These are phyloP conservation scores for Myzus persicae DNA, from an alignment of 1,140 invertebrate species.

Conservation along the genomic window DNA sequence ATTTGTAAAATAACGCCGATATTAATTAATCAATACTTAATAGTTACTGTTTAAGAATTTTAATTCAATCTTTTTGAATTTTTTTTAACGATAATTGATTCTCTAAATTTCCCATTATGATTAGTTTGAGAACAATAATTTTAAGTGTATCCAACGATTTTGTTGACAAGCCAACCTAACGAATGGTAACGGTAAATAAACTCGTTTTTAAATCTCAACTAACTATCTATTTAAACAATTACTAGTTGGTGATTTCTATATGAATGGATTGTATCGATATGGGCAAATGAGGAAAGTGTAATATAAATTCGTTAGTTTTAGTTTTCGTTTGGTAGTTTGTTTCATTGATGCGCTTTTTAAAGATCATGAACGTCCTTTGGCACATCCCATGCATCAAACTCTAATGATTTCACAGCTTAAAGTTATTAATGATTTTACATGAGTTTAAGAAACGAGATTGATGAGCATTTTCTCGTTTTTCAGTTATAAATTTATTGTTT, in stretches of 20 bases:
- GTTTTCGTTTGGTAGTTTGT: too few relatives aligned
- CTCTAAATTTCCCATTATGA: neutral
- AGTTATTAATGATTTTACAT: neutral
- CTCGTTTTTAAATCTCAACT: neutral
- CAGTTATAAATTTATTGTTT: neutral
- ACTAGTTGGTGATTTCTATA: neutral
- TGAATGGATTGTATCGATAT: neutral
- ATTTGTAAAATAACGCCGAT: fast-evolving
- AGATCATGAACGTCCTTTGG: neutral
- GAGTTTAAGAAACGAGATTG: neutral
- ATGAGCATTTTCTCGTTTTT: neutral
- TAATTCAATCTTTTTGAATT: too few relatives aligned
- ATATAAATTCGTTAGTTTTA: neutral
- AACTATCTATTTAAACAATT: neutral
- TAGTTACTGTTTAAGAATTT: neutral
- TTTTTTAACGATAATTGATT: neutral
- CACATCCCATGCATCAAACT: neutral
- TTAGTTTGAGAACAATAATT: neutral
- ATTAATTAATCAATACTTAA: neutral
- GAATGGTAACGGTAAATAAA: neutral
- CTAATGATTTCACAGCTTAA: neutral
- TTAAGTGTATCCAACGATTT: neutral
- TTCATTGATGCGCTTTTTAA: neutral
- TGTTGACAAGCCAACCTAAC: neutral
- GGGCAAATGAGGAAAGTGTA: neutral